Evolutionary conservation across 2,113 vertebrate species (phyloP).

Genomic region (Crotalus helleri): DNA sequence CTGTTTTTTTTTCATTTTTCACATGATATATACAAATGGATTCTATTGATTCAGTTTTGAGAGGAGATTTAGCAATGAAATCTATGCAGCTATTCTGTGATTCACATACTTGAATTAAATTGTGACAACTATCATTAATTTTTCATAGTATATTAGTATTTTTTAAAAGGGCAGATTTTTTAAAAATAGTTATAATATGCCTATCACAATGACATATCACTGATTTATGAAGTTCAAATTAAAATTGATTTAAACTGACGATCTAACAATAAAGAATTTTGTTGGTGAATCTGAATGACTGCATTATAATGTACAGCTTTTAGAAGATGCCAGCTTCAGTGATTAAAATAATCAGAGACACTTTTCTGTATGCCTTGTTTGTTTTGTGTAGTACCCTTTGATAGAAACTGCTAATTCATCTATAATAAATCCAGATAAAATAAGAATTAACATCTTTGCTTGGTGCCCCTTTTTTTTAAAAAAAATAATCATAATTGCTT

Average conservation of each 20-base stretch:
- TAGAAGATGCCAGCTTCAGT: background rate
- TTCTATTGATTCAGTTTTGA: background rate
- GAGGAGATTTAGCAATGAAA: background rate
- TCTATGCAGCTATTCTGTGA: background rate
- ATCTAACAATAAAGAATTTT: background rate
- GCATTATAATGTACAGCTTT: background rate
- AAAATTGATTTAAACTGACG: conserved; percentile 1
- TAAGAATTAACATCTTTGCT: background rate
- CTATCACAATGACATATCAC: background rate
- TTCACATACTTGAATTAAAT: background rate
- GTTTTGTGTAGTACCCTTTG: background rate
- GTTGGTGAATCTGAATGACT: background rate
- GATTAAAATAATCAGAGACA: background rate
- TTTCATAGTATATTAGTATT: background rate
- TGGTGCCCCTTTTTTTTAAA: background rate
- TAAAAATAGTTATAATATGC: background rate
- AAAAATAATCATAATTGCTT: background rate
- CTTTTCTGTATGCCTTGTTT: background rate
- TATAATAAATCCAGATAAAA: background rate
- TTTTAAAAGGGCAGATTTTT: background rate
- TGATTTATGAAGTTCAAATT: background rate
- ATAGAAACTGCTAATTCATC: background rate
- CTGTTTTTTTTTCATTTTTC: background rate
- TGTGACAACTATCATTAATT: background rate
- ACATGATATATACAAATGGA: background rate